Base-by-base conservation (phyloP, 2,888 invertebrate genomes). In the Drosophila testacea region DNA sequence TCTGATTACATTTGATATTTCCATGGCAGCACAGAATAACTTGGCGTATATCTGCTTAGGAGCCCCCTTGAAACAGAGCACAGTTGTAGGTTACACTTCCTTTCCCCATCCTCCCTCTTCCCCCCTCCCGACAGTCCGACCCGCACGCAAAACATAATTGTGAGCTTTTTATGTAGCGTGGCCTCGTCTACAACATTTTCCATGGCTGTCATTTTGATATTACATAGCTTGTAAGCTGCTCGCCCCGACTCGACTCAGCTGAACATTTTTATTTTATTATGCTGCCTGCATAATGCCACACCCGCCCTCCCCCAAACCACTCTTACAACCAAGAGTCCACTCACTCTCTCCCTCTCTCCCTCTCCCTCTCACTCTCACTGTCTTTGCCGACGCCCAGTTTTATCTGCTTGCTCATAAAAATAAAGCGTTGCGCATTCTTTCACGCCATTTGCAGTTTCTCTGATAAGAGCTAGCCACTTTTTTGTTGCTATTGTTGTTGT, bases 361-460 rank as follows among this genome's bases (percentile, higher is more conserved):
- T 22, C 3, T 22, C 3, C 2, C 22, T 3, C 22, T 22, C 22
- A 1, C 22, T 22, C 3, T 22, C 1, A 3, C 22, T 39, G 32
- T 2, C 6, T 9, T 22, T 16, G 57, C 27, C 51, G 54, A 56
- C 59, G 68, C 66, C 65, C 73, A 60, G 78, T 73, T 82, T 86
- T 86, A 86, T 86, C 88, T 86, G 69, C 55, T 76, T 50, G 72
- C 86, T 75, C 85, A 88, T 86, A 86, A 86, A 86, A 86, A 86
- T 88, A 86, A 86, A 86, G 83, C 85, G 88, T 73, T 88, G 80
- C 88, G 85, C 86, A 86, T 86, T 86, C 85, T 86, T 86, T 86
- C 85, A 88, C 88, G 88, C 85, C 88, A 85, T 85, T 85, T 85
- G 85, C 85, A 88, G 86, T 86, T 73, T 73, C 82, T 76, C 81